Conservation (phyloP, 2,113 vertebrate genomes). For the Dolichotis patagonum region DNA sequence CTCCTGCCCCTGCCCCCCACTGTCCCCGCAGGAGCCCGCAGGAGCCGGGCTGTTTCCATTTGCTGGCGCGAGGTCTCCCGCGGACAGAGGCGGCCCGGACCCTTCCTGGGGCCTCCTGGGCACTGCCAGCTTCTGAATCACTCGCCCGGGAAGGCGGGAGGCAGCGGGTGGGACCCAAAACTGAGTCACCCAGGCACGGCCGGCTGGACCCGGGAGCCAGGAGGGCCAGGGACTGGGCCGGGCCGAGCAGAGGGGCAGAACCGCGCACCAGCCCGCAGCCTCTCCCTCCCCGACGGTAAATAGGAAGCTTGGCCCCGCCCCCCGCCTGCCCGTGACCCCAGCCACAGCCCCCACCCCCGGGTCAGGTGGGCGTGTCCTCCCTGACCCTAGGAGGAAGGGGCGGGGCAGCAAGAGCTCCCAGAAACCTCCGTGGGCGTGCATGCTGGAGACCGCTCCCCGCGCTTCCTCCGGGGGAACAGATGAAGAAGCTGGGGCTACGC, state of each 20-base stretch:
- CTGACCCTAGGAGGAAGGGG: background rate
- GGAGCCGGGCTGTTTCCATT: background rate
- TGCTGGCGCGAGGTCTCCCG: fast-evolving
- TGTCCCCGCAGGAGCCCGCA: background rate
- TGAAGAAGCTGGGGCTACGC: background rate
- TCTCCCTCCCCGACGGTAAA: background rate
- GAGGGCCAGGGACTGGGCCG: background rate
- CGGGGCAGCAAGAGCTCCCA: background rate
- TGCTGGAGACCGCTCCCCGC: too few relatives aligned
- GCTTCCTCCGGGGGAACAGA: background rate
- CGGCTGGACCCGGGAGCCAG: background rate
- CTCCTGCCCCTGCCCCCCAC: background rate
- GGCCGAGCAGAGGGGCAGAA: background rate
- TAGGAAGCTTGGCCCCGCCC: background rate
- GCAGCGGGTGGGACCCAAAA: background rate
- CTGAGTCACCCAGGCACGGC: slow-evolving; percentile 48
- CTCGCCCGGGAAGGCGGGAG: background rate
- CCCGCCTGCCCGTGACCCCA: background rate
- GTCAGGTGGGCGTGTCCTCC: too few relatives aligned
- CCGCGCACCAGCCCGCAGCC: background rate
- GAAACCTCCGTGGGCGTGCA: background rate
- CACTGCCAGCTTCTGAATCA: background rate
- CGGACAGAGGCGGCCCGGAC: too few relatives aligned
- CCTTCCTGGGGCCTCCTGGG: background rate
- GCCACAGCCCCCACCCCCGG: background rate